These are phyloP conservation scores for Epinotia brunnichana DNA, from an alignment of 2,888 invertebrate genomes.

Conservation along the genomic window DNA sequence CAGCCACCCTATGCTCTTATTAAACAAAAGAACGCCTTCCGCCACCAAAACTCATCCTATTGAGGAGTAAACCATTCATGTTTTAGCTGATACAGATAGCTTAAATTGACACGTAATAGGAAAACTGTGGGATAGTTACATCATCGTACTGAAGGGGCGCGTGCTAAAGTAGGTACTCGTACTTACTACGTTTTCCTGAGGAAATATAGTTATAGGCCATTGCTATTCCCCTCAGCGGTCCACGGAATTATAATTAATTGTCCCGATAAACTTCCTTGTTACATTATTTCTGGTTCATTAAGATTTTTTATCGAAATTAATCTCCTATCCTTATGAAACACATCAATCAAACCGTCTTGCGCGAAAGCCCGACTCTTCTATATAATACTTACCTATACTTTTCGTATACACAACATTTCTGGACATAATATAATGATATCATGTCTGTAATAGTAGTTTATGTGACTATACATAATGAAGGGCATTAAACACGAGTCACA, in stretches of 20 bases:
- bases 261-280: slow-evolving; percentile 39
- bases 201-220: not conserved
- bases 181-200: slow-evolving; percentile 6
- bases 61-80: not conserved
- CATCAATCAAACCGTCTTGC: slow-evolving; percentile 39
- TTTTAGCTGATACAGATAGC: not conserved
- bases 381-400: not conserved
- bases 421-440: no score
- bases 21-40: slow-evolving; percentile 52
- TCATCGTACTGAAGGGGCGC: not conserved
- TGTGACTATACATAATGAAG: no score
- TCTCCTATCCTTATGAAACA: slow-evolving; percentile 36
- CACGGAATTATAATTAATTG: slow-evolving; percentile 38
- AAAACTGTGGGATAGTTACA: no score
- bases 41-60: not conserved
- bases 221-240: slow-evolving; percentile 13
- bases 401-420: no score
- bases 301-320: slow-evolving; percentile 43
- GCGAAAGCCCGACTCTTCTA: slow-evolving; percentile 21
- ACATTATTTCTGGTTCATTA: slow-evolving; percentile 42
- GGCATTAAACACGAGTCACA: no score
- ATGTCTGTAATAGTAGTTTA: no score
- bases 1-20: slow-evolving; percentile 63
- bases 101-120: not conserved
- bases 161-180: not conserved